Conservation (phyloP, 35 echinoderm and acorn worm genomes). For the Ophioderma brevispina region DNA sequence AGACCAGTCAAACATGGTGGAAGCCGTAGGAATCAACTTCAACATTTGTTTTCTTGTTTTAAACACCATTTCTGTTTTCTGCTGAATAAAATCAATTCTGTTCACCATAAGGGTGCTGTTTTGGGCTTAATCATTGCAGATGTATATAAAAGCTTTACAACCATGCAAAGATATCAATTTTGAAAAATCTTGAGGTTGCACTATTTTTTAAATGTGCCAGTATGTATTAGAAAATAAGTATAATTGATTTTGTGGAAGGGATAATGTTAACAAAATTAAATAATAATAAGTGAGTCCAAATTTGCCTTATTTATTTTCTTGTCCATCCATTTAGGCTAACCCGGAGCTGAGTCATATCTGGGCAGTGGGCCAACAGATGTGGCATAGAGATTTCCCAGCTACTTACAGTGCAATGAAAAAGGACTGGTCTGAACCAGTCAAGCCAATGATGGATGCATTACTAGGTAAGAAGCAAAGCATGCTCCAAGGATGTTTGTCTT, state of each 20-base stretch:
- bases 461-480: conserved; percentile 64
- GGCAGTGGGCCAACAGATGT: conserved; percentile 91
- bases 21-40: background rate
- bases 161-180: no score
- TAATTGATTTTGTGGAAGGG: background rate
- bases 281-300: background rate
- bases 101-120: no score
- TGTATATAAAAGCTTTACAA: no score
- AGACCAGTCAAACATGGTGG: no score
- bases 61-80: background rate
- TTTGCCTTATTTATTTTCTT: background rate
- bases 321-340: conserved; percentile 53
- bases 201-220: no score
- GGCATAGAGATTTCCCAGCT: conserved; percentile 81
- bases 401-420: conserved; percentile 77
- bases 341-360: conserved; percentile 86
- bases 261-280: background rate
- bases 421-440: conserved; percentile 94
- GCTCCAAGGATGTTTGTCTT: no score
- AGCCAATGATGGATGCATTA: conserved; percentile 72
- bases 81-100: no score
- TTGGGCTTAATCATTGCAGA: background rate
- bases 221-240: no score
- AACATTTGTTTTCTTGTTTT: background rate
- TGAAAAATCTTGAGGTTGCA: no score